Evolutionary conservation across 2,113 vertebrate species (phyloP), one percentile per base, ranked within the genome.

Genomic region (Nycticebus coucang): DNA sequence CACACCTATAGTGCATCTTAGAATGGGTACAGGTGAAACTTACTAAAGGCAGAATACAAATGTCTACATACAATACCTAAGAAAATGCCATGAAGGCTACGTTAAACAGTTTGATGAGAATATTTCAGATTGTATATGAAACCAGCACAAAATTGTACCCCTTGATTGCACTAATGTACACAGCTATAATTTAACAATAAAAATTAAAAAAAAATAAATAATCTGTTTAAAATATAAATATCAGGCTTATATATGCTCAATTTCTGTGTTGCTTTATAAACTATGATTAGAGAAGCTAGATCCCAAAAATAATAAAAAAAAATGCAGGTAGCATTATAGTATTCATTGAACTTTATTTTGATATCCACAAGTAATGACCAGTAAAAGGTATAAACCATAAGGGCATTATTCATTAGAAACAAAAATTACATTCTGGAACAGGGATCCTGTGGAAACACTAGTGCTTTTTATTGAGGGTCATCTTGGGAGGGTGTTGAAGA

Each of bases 281-380:
- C 45, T 90, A 17, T 93, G 35, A 35, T 53, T 93, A 92, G 37
- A 41, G 28, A 22, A 97, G 14, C 17, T 84, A 91, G 69, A 87
- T 19, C 22, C 50, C 53, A 33, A 59, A 64, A 33, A 84, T 50
- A 50, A 79, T 71, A 79, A 33, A 53, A 18, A 7, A 71, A 55
- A 68, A 78, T 19, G 15, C 79, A n/a, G 86, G 5, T 24, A 81
- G 80, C 18, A 90, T 93, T 71, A 66, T 74, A 18, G 30, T 9
- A 95, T 53, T 91, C 86, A 74, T 78, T 95, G 96, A 96, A 80
- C 8, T 89, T 95, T 84, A 87, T 62, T 96, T 97, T 94, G 57
- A 77, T 59, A 81, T 84, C 28, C 93, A 24, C 68, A 92, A 91
- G 18, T 93, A 19, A 75, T 71, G 12, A 75, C 37, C 15, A 88